These are phyloP conservation scores for Hyaena hyaena DNA, from an alignment of 2,113 vertebrate species.

Conservation along the genomic window DNA sequence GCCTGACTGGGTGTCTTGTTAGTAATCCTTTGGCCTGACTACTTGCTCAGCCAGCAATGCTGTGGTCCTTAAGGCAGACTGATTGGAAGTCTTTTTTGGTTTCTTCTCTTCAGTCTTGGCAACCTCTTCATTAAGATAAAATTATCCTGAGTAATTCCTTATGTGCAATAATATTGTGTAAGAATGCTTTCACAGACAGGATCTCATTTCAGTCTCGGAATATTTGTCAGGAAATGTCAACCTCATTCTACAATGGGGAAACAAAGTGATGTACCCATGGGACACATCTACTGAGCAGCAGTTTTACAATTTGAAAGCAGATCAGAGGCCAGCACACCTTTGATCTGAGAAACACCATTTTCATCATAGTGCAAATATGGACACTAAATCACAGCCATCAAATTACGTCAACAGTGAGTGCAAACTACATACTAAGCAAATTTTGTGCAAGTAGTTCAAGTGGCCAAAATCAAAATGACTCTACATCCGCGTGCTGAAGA, in stretches of 20 bases:
- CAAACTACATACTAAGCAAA: background rate
- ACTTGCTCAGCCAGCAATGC: background rate
- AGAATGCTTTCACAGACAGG: slow-evolving; percentile 27
- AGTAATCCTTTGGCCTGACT: slow-evolving; percentile 12
- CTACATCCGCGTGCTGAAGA: slow-evolving; percentile 72
- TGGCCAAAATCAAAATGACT: slow-evolving; percentile 1
- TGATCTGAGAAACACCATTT: background rate
- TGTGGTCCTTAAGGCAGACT: background rate
- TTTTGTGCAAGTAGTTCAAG: background rate
- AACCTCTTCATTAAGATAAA: slow-evolving; percentile 30
- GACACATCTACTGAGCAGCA: background rate
- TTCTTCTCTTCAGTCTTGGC: background rate
- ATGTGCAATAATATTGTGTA: background rate
- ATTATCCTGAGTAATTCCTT: slow-evolving; percentile 35
- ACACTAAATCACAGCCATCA: background rate
- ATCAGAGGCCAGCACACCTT: background rate
- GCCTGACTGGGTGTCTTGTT: slow-evolving; percentile 12
- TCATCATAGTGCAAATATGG: background rate
- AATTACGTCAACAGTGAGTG: background rate
- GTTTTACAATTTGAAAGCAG: background rate
- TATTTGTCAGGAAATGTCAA: background rate
- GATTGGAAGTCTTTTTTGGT: background rate
- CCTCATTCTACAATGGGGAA: background rate
- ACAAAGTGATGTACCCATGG: background rate
- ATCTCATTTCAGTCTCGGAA: background rate